Evolutionary conservation across 1,140 invertebrate species (phyloP), one percentile per base, ranked within the genome.

Genomic region (Brachionus koreanus): DNA sequence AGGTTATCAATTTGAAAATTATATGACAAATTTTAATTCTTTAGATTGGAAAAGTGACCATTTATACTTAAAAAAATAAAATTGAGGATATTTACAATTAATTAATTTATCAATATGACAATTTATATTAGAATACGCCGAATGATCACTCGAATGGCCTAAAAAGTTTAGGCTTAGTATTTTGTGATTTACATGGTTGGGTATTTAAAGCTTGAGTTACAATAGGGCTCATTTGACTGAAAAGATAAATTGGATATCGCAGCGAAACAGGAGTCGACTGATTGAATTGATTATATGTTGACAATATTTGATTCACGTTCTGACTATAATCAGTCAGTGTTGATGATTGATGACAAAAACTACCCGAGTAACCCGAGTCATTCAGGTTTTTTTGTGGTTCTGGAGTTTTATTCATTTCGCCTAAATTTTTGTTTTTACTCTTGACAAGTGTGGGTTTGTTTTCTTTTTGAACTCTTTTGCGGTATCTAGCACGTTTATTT

Each of bases 381-480:
- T 74, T 74, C 0, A 6, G 19, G 5, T 37, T 16, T 35, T 37
- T 33, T 0, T 23, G 23, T 43, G 39, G 16, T 46, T 19, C 25
- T 43, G 69, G 65, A 9, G 35, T 69, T 10, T 19, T 39, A 39
- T 69, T 13, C 7, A 69, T 23, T 2, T 69, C 35, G n/a, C n/a
- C n/a, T n/a, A n/a, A n/a, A n/a, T 46, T 43, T 46, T 25, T 35
- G 23, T 1, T 74, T 29, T 29, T 72, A 0, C 1, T 10, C 46
- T 74, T 72, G 4, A n/a, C 7, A 12, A 1, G n/a, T 10, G 3
- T 69, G 4, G 5, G 7, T 5, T 46, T 72, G 33, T 82, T 72
- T 35, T 82, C 65, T 33, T 82, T 65, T 67, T 82, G 79, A n/a
- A 46, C 33, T 19, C 33, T 63, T 39, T 82, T 82, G 9, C 79